Conservation (phyloP, 1,140 invertebrate species). For the Eurosta solidaginis region DNA sequence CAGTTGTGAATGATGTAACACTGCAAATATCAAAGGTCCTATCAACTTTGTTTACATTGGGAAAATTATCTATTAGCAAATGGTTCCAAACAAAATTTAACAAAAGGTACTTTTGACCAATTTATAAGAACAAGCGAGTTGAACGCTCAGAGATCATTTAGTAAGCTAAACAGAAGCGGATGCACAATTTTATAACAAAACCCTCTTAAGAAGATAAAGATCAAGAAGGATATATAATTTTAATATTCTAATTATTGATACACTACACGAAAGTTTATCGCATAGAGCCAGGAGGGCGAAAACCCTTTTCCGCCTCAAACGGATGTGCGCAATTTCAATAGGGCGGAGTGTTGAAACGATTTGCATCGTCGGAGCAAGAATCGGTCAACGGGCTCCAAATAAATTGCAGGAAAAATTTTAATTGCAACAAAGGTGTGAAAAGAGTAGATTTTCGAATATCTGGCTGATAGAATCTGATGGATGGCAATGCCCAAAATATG, state of each 20-base stretch:
- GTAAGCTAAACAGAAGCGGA: no score
- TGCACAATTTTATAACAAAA: no score
- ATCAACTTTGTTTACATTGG: background rate
- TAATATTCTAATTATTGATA: no score
- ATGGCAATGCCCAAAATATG: constrained; percentile 62
- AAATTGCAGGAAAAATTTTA: background rate
- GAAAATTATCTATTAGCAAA: constrained; percentile 9
- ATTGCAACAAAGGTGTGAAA: background rate
- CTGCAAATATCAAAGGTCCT: constrained; percentile 12
- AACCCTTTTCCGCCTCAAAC: background rate
- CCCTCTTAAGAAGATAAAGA: no score
- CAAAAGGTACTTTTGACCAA: background rate
- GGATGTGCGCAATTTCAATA: background rate
- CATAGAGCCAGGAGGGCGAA: background rate
- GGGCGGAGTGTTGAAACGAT: background rate
- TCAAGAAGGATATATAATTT: no score
- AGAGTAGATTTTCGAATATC: constrained; percentile 37
- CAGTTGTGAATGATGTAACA: background rate
- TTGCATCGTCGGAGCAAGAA: background rate
- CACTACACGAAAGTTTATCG: no score
- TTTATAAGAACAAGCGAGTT: background rate
- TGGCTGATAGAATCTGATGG: constrained; percentile 57
- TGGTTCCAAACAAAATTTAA: background rate
- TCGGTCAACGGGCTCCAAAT: constrained; percentile 17
- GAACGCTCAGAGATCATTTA: no score